Conservation (phyloP, 2,888 invertebrate species). For the Nudaria mundana region DNA sequence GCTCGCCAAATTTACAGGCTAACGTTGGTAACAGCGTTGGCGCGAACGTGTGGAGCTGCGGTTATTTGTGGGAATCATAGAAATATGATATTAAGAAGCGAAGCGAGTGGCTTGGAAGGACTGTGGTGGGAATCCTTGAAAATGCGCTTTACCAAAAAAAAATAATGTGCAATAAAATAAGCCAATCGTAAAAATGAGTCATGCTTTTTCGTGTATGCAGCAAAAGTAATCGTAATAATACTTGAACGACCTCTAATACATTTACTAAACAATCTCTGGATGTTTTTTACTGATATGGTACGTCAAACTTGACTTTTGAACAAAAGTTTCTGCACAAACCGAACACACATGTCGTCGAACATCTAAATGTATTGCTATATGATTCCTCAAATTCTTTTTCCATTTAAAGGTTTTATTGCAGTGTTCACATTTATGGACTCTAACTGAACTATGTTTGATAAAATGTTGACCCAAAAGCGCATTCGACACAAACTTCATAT, state of each 20-base stretch:
- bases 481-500: constrained; percentile 37
- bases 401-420: constrained; percentile 44
- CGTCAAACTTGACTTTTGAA: constrained; percentile 37
- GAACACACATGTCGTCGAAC: constrained; percentile 27
- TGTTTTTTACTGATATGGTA: constrained; percentile 42
- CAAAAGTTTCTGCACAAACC: constrained; percentile 26
- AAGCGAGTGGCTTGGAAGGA: no score
- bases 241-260: no score
- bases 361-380: constrained; percentile 40
- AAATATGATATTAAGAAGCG: no score
- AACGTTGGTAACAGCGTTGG: neutral
- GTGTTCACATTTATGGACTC: constrained; percentile 46
- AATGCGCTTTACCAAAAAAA: no score
- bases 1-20: neutral
- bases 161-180: no score
- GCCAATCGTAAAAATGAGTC: no score
- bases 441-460: constrained; percentile 44
- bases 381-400: constrained; percentile 32
- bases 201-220: no score
- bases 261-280: constrained; percentile 17
- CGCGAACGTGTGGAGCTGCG: neutral
- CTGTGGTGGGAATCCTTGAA: no score
- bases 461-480: constrained; percentile 11
- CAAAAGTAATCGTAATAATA: no score
- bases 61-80: no score